These are phyloP conservation scores for Cheilosia vernalis DNA, from an alignment of 2,888 invertebrate genomes.

Conservation along the genomic window DNA sequence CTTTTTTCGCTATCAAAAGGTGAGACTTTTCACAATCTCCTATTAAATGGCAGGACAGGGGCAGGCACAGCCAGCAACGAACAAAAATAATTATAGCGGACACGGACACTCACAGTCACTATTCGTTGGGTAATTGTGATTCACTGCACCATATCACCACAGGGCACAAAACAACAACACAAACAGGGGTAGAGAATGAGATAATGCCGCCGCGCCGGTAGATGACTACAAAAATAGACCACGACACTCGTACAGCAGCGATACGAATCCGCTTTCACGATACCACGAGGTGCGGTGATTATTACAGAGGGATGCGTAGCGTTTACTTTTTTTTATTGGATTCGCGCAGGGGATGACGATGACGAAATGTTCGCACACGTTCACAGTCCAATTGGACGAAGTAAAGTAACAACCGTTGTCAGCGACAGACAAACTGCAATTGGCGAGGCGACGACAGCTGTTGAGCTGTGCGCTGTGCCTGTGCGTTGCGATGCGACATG, in stretches of 20 bases:
- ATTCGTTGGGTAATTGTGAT: constrained; percentile 41
- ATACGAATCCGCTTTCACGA: constrained; percentile 25
- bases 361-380: constrained; percentile 3
- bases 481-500: no score
- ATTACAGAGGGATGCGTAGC: neutral
- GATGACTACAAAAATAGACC: neutral
- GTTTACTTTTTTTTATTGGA: constrained; percentile 1
- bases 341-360: constrained; percentile 52
- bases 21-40: constrained; percentile 67
- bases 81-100: constrained; percentile 34
- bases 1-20: constrained; percentile 68
- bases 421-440: constrained; percentile 61
- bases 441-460: constrained; percentile 32
- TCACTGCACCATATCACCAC: constrained; percentile 38
- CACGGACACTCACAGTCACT: neutral
- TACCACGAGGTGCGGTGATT: constrained; percentile 25
- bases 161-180: neutral
- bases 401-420: constrained; percentile 17
- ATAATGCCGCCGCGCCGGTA: constrained; percentile 1
- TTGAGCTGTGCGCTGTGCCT: no score
- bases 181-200: neutral
- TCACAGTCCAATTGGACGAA: neutral
- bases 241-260: neutral
- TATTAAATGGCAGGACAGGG: constrained; percentile 10
- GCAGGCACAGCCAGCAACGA: neutral